phyloP scores from a whole-genome alignment of 1,140 invertebrate genomes.

The Drosophila subobscura region DNA sequence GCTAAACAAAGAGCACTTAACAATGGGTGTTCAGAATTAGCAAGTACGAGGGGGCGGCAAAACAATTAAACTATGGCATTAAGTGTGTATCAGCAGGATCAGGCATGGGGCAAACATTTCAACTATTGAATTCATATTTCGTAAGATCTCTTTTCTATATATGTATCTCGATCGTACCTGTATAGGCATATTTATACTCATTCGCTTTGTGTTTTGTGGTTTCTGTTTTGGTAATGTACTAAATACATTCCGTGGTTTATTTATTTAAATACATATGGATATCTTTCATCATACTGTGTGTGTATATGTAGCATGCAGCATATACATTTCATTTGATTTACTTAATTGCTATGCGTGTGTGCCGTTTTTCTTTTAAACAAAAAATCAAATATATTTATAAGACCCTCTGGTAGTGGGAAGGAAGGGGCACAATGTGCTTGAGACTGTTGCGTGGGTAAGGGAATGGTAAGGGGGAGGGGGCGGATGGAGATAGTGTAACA shows the following conservation, averaged over 20 bases:
- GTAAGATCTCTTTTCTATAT: conserved; percentile 22
- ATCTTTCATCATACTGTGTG: conserved; percentile 43
- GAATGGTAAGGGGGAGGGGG: too few species aligned
- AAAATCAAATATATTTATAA: conserved; percentile 33
- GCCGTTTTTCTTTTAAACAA: conserved; percentile 35
- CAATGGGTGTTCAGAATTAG: too few species aligned
- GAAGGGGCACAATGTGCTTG: too few species aligned
- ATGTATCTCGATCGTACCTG: not conserved
- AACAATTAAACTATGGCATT: conserved; percentile 8
- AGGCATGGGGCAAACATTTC: conserved; percentile 14
- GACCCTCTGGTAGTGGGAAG: not conserved
- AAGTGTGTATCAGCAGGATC: not conserved
- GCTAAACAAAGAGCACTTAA: too few species aligned
- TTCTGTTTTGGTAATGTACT: not conserved
- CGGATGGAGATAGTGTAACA: conserved; percentile 26
- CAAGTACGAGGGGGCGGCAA: not conserved
- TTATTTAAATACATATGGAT: conserved; percentile 63
- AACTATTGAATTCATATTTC: conserved; percentile 28
- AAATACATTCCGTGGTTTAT: conserved; percentile 41
- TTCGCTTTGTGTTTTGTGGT: not conserved
- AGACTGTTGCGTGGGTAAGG: too few species aligned
- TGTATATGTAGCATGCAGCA: conserved; percentile 33
- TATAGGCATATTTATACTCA: conserved; percentile 6
- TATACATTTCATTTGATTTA: conserved; percentile 68
- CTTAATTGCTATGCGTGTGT: conserved; percentile 62